A percentile compares a stretch with the other conserved stretches of the same genome.
phyloP scores from a whole-genome alignment of 2,888 invertebrate genomes.

The Sicus ferrugineus region DNA sequence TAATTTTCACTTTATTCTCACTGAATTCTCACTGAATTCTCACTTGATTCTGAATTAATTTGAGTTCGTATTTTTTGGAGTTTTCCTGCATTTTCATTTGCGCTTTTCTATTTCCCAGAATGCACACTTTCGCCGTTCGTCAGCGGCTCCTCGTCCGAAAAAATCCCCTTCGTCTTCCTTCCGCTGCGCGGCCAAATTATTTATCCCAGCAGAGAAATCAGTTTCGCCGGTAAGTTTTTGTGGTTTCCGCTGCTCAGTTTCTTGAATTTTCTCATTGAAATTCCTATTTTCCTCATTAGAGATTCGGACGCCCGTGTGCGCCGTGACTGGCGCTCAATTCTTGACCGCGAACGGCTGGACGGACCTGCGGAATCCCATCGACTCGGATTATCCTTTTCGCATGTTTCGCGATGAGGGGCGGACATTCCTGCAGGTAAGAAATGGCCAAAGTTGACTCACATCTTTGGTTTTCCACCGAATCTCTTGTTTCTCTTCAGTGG shows the following conservation, averaged over 20 bases:
- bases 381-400: conserved; percentile 81
- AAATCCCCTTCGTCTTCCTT: conserved; percentile 85
- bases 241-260: no score
- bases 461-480: background rate
- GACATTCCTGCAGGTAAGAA: conserved; percentile 83
- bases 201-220: conserved; percentile 86
- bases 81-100: conserved; percentile 35
- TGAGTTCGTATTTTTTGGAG: background rate
- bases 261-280: background rate
- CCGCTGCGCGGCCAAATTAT: conserved; percentile 88
- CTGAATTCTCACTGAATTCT: no score
- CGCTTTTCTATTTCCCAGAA: conserved; percentile 68
- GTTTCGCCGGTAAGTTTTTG: conserved; percentile 70
- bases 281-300: no score
- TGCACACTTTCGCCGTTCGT: conserved; percentile 83
- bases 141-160: conserved; percentile 75
- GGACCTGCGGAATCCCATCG: conserved; percentile 78
- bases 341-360: conserved; percentile 81
- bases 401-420: conserved; percentile 82
- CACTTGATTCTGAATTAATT: background rate
- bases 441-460: background rate
- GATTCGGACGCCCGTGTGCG: conserved; percentile 82
- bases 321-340: conserved; percentile 85
- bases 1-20: no score
- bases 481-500: conserved; percentile 70